phyloP scores from a whole-genome alignment of 2,888 invertebrate species.

The Chrysolina americana region DNA sequence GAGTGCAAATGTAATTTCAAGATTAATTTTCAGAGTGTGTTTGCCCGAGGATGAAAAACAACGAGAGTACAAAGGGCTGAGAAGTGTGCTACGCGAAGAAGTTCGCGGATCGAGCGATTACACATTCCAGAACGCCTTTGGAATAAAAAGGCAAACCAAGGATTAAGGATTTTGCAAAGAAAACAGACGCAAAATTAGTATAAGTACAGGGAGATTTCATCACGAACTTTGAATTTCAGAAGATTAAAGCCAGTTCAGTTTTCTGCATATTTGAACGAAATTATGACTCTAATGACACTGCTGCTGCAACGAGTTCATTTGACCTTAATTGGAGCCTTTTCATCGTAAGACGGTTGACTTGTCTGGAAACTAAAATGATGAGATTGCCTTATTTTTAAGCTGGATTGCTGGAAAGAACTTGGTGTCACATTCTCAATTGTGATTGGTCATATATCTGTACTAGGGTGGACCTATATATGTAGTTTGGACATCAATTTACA shows the following conservation, averaged over 20 bases:
- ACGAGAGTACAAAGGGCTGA: constrained; percentile 50
- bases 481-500: too few relatives aligned
- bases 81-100: constrained; percentile 47
- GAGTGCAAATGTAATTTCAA: constrained; percentile 75
- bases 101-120: constrained; percentile 47
- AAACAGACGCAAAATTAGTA: constrained; percentile 33
- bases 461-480: too few relatives aligned
- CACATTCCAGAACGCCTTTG: constrained; percentile 42
- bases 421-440: too few relatives aligned
- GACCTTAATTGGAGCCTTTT: too few relatives aligned
- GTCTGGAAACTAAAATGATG: too few relatives aligned
- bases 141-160: constrained; percentile 32
- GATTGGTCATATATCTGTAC: too few relatives aligned
- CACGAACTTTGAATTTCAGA: background rate
- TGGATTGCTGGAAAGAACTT: too few relatives aligned
- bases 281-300: background rate
- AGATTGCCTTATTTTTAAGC: too few relatives aligned
- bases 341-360: too few relatives aligned
- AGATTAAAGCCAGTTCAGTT: background rate
- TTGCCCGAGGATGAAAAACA: constrained; percentile 58
- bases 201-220: constrained; percentile 13
- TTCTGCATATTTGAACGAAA: background rate
- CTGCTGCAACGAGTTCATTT: too few relatives aligned
- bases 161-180: constrained; percentile 30
- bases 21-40: constrained; percentile 70